Evolutionary conservation across 2,797 vertebrate species (phyloP).

Genomic region (Brachymystax lenok): DNA sequence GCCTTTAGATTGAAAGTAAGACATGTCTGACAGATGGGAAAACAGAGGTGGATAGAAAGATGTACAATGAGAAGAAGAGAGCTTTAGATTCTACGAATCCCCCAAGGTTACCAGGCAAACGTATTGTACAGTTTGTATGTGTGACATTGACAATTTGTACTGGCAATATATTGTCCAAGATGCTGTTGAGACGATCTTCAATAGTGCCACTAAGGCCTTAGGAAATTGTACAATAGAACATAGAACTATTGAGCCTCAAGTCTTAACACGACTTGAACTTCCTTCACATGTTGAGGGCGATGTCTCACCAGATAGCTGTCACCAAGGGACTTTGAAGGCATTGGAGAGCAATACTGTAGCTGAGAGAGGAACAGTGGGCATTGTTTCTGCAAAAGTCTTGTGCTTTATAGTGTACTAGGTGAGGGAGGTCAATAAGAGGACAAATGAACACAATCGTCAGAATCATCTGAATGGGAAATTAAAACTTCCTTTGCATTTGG

Average conservation of each 20-base stretch:
- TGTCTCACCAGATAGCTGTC: neutral
- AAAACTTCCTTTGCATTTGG: too few species aligned
- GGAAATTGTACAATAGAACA: neutral
- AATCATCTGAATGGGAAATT: too few species aligned
- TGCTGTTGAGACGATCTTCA: neutral
- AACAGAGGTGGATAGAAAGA: neutral
- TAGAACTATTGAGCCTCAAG: neutral
- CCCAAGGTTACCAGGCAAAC: neutral
- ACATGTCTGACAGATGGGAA: neutral
- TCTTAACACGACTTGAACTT: too few species aligned
- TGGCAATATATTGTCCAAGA: neutral
- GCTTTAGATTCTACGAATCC: neutral
- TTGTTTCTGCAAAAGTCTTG: too few species aligned
- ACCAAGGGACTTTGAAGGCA: neutral
- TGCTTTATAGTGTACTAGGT: too few species aligned
- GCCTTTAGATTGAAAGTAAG: neutral
- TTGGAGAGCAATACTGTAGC: neutral
- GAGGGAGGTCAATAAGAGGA: too few species aligned
- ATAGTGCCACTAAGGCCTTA: neutral
- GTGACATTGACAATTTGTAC: neutral
- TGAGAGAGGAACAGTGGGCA: too few species aligned
- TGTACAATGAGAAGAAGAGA: neutral
- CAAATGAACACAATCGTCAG: too few species aligned
- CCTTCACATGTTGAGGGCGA: neutral
- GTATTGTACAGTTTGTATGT: neutral